Evolutionary conservation across 2,797 vertebrate species (phyloP).

Genomic region (Phylloscopus collybita): DNA sequence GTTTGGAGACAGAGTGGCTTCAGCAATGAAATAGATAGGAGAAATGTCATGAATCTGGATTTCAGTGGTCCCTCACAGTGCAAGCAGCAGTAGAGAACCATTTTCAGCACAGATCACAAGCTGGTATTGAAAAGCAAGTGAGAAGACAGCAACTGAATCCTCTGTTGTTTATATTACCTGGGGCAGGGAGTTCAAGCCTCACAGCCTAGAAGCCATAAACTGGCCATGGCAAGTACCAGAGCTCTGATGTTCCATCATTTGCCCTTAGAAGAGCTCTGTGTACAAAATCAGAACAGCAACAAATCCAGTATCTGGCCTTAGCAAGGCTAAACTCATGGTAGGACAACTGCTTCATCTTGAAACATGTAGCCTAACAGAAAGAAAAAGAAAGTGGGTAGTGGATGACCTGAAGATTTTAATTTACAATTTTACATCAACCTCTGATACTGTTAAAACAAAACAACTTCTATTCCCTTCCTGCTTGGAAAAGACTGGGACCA

Average conservation of each 20-base stretch:
- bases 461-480: slow-evolving; percentile 25
- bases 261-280: neutral
- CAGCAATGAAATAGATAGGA: neutral
- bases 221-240: neutral
- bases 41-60: neutral
- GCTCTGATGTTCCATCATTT: neutral
- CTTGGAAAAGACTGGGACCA: slow-evolving; percentile 2
- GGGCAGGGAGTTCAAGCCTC: neutral
- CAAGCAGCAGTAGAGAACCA: neutral
- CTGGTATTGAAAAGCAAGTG: neutral
- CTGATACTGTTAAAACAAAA: slow-evolving; percentile 45
- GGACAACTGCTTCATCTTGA: neutral
- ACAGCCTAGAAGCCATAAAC: neutral
- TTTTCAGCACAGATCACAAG: neutral
- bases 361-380: neutral
- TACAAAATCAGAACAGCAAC: neutral
- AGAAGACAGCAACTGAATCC: neutral
- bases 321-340: neutral
- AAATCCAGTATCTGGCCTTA: neutral
- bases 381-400: neutral
- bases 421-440: slow-evolving; percentile 13
- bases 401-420: slow-evolving; percentile 28
- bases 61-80: neutral
- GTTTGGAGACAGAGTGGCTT: neutral
- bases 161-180: neutral